Evolutionary conservation across 2,113 vertebrate genomes (phyloP), one percentile per base, ranked within the genome.

Genomic region (Notarius quadriscutis): DNA sequence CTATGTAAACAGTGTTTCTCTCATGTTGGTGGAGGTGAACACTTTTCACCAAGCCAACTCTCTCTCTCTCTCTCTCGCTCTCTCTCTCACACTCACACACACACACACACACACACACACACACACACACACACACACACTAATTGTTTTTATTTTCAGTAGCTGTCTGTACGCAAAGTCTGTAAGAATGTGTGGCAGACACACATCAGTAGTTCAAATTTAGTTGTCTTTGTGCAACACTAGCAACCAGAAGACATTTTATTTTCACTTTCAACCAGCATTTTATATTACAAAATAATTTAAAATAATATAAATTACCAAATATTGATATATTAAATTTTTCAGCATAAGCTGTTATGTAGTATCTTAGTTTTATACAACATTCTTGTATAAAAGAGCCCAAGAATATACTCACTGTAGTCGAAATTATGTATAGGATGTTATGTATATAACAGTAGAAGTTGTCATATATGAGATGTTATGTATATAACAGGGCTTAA

Each of bases 1-100:
- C 87, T 91, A 84, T 91, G 85, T 93, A 92, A 93, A 93, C 91
- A 93, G 60, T 79, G 81, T 34, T 84, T 88, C 78, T 84, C 86
- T 69, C 55, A 82, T 86, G 78, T 84, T 84, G 84, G 69, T 84
- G 58, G 83, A 89, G 77, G 85, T 90, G 89, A 90, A 63, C 87
- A 25, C 30, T 81, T 78, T 80, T 41, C 79, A 85, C 82, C 84
- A 20, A 48, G 85, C 81, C 85, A 69, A 30, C 60, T 34, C 63
- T 17, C 48, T 58, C 67, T 17, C 1, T 78, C 83, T 85, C 1
- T 50, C 57, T 69, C 2, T 65, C 72, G 30, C 65, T 1, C 50
- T 78, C 30, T 30, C 41, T n/a, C 55, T 2, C 84, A 8, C 10
- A 11, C 10, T 11, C 55, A 12, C 12, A 57, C 55, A 57, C 55